Evolutionary conservation across 2,888 invertebrate species (phyloP), one percentile per base, ranked within the genome.

Genomic region (Agriopis leucophaearia): DNA sequence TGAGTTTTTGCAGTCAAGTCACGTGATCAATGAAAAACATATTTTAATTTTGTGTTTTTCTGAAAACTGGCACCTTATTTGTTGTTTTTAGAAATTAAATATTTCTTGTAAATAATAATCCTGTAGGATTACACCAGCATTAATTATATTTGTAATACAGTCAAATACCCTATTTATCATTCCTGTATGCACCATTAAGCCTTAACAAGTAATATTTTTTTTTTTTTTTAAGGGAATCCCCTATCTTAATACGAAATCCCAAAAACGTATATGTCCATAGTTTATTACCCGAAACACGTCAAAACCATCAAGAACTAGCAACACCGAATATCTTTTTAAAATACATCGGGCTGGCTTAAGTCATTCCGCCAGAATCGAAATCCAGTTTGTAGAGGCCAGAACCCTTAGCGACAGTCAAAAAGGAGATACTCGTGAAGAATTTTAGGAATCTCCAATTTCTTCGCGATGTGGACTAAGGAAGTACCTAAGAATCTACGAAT

Each of bases 391-490:
- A 62, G 13, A 16, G 5, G 50, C 56, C n/a, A 57, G 54, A 56
- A 44, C 15, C 51, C 85, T 92, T 94, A 95, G 80, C 94, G 92
- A 76, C 94, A 96, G 74, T 97, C 96, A 82, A 96, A 97, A 58
- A 96, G 91, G 47, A 97, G 88, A 79, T 96, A 97, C 74, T 95
- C 95, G 71, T 95, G 95, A 58, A 97, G 90, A 55, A 95, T 95
- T 67, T 89, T 93, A 0, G 97, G 97, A 40, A 97, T 80, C 55
- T 96, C 68, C 12, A 69, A 36, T 7, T 69, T 69, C 12, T 69
- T 51, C 7, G 56, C 64, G 36, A 69, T 50, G 54, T 95, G 90
- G 0, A 95, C 90, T 6, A 96, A 83, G 42, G 93, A 90, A 8
- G 94, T 92, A 0, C 96, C 96, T 64, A 96, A 93, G 45, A 92